phyloP scores from a whole-genome alignment of 1,140 invertebrate genomes.

The Drosophila azteca region DNA sequence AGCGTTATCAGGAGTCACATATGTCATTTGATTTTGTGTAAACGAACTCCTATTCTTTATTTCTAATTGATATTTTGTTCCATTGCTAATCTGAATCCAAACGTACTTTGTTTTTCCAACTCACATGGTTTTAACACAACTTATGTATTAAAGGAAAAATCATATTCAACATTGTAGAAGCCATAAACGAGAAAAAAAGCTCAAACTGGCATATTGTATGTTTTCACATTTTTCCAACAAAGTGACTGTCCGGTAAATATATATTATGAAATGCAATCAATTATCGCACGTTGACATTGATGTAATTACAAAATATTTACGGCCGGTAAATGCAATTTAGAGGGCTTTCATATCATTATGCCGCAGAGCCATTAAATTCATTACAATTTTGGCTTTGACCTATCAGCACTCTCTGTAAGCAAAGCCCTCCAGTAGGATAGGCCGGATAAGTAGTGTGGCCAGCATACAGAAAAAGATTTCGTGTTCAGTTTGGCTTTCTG shows the following conservation, averaged over 20 bases:
- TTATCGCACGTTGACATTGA: constrained; percentile 46
- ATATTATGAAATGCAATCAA: constrained; percentile 36
- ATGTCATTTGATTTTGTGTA: too few relatives aligned
- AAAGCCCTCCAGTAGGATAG: too few relatives aligned
- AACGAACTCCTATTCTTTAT: too few relatives aligned
- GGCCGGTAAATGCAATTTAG: constrained; percentile 72
- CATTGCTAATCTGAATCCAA: too few relatives aligned
- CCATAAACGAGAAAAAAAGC: background rate
- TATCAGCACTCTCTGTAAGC: too few relatives aligned
- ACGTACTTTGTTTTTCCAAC: too few relatives aligned
- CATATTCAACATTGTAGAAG: background rate
- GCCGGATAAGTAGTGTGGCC: background rate
- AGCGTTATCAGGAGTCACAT: too few relatives aligned
- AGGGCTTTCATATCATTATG: constrained; percentile 62
- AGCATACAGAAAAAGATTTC: constrained; percentile 13
- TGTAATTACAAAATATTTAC: constrained; percentile 72
- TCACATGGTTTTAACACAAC: too few relatives aligned
- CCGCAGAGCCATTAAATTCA: constrained; percentile 58
- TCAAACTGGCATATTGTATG: background rate
- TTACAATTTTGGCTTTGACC: constrained; percentile 64
- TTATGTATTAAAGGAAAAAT: too few relatives aligned
- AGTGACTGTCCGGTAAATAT: constrained; percentile 12
- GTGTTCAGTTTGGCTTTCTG: constrained; percentile 46
- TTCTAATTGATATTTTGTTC: too few relatives aligned
- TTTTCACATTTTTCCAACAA: constrained; percentile 34